Conservation (phyloP, 2,888 invertebrate genomes). For the Macrosiphum euphorbiae region DNA sequence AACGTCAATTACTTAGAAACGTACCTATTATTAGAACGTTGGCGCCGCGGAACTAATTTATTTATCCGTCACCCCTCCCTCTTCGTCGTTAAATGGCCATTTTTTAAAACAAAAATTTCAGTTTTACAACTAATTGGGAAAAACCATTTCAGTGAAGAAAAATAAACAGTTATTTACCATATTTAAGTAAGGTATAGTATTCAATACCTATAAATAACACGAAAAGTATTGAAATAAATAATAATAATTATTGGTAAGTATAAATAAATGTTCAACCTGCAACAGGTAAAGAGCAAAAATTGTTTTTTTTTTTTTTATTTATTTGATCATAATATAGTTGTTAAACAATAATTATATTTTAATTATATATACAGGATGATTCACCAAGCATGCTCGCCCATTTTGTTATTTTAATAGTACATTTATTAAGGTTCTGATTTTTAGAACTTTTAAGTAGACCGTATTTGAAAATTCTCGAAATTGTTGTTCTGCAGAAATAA, state of each 20-base stretch:
- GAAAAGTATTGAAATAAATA: neutral
- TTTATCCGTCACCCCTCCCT: no score
- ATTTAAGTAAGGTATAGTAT: neutral
- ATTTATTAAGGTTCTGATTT: no score
- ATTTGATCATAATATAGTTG: neutral
- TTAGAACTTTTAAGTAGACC: no score
- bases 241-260: no score
- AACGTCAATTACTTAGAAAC: neutral
- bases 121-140: neutral
- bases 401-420: no score
- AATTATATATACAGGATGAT: no score
- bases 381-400: no score
- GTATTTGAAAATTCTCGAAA: no score
- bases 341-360: neutral
- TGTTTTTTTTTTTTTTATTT: neutral
- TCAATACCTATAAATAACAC: neutral
- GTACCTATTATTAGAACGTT: neutral
- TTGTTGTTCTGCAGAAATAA: no score
- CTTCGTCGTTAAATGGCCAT: neutral
- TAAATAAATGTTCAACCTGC: neutral
- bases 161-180: neutral
- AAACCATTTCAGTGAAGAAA: neutral
- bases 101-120: neutral
- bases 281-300: neutral
- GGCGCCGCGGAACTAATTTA: neutral